phyloP scores from a whole-genome alignment of 2,888 invertebrate genomes.

The Sepiola atlantica region DNA sequence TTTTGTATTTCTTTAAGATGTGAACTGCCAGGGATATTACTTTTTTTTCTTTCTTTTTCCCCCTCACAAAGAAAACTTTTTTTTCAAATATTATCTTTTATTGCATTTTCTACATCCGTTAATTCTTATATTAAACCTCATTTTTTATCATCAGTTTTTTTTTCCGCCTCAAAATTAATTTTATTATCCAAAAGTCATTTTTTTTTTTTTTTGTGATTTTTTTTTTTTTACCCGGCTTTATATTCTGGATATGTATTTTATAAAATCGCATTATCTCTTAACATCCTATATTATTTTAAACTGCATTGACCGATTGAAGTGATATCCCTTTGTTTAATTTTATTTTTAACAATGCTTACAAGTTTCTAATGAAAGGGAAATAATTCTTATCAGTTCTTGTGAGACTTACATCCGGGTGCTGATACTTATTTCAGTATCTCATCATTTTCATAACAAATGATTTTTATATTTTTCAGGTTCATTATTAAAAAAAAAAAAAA shows the following conservation, averaged over 20 bases:
- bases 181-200: not conserved
- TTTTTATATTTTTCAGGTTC: no score
- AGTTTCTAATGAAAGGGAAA: no score
- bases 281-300: no score
- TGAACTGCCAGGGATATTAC: not conserved
- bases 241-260: not conserved
- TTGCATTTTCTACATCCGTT: not conserved
- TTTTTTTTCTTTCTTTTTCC: not conserved
- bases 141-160: not conserved
- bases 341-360: no score
- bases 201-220: no score
- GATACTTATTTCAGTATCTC: no score
- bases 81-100: not conserved
- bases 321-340: no score
- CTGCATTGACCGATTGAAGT: no score
- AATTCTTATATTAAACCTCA: not conserved
- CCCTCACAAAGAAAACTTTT: not conserved
- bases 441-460: no score
- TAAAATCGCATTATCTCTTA: not conserved
- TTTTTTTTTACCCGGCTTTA: not conserved
- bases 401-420: no score
- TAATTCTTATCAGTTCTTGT: no score
- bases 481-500: no score
- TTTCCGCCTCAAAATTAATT: not conserved
- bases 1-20: not conserved